Base-by-base conservation (phyloP, 1,140 invertebrate species). In the Hypothenemus hampei region DNA sequence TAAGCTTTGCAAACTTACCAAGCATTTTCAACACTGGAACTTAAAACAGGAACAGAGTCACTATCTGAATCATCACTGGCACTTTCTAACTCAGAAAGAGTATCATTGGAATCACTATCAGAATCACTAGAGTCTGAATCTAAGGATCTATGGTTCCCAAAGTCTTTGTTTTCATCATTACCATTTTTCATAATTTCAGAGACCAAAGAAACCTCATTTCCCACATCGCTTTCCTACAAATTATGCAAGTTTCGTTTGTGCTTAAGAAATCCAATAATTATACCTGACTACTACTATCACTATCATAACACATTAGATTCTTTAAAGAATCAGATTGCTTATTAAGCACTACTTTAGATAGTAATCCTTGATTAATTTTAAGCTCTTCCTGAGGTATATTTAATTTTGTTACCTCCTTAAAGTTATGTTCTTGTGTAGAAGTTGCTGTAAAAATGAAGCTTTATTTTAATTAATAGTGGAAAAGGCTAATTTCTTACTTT, bases 261-360 rank as follows among this genome's bases (percentile, higher is more conserved):
- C 6, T 29, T 29, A 29, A 29, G n/a, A 29, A 29, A 29, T 29
- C 6, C n/a, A 7, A 29, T 29, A 29, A 29, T 6, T 16, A 37
- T 49, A 49, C 43, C 46, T 57, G 53, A 47, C 58, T 49, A 3
- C 24, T 22, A 26, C 35, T 57, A 39, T 24, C 43, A 8, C 33
- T 24, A 43, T 45, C 48, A 41, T 62, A 62, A 8, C 18, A 21
- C 20, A 57, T 19, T 31, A 62, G 46, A 22, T 33, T 49, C 6
- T 49, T 48, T 20, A 62, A 46, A 16, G 60, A 50, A 7, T 57
- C 57, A 4, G 57, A 52, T 36, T 62, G 18, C 15, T 39, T 52
- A 8, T 54, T 62, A 20, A 62, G 46, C 26, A 53, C 48, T 24
- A 62, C 48, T 13, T 46, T 43, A 20, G 57, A 56, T n/a, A n/a